Evolutionary conservation across 2,797 vertebrate genomes (phyloP).

Genomic region (Lepus oiostolus): DNA sequence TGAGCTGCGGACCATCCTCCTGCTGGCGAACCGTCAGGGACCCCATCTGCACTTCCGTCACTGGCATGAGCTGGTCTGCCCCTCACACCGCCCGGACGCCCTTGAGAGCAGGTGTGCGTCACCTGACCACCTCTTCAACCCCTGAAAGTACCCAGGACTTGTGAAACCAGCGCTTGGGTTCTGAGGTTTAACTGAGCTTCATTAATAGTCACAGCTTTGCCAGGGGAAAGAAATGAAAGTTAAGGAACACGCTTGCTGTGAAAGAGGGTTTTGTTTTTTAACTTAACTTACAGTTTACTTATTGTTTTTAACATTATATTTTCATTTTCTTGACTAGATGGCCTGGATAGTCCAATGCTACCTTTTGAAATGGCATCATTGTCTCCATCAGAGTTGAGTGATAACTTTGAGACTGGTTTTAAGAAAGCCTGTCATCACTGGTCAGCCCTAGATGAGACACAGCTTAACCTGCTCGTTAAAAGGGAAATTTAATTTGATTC

Average conservation of each 20-base stretch:
- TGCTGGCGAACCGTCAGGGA: neutral
- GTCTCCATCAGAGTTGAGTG: slow-evolving; percentile 78
- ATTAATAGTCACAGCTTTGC: slow-evolving; percentile 79
- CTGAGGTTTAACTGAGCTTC: slow-evolving; percentile 82
- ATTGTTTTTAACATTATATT: slow-evolving; percentile 86
- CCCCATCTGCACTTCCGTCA: neutral
- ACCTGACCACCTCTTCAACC: neutral
- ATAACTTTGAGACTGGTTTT: slow-evolving; percentile 81
- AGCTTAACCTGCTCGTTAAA: slow-evolving; percentile 81
- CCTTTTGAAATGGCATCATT: slow-evolving; percentile 81
- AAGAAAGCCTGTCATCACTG: slow-evolving; percentile 80
- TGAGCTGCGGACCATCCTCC: neutral
- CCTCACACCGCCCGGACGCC: neutral
- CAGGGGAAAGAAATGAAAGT: slow-evolving; percentile 82
- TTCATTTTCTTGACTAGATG: slow-evolving; percentile 88
- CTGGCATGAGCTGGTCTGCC: neutral
- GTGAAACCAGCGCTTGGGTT: slow-evolving; percentile 81
- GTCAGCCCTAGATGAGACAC: slow-evolving; percentile 82
- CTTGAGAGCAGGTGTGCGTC: neutral
- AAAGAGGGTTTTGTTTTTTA: slow-evolving; percentile 82
- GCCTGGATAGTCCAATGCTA: slow-evolving; percentile 80
- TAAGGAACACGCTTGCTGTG: slow-evolving; percentile 83
- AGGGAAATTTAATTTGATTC: slow-evolving; percentile 87
- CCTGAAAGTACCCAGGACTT: slow-evolving; percentile 69
- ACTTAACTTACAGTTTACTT: slow-evolving; percentile 85